Base-by-base conservation (phyloP, 1,140 invertebrate species). In the Drosophila rufa region DNA sequence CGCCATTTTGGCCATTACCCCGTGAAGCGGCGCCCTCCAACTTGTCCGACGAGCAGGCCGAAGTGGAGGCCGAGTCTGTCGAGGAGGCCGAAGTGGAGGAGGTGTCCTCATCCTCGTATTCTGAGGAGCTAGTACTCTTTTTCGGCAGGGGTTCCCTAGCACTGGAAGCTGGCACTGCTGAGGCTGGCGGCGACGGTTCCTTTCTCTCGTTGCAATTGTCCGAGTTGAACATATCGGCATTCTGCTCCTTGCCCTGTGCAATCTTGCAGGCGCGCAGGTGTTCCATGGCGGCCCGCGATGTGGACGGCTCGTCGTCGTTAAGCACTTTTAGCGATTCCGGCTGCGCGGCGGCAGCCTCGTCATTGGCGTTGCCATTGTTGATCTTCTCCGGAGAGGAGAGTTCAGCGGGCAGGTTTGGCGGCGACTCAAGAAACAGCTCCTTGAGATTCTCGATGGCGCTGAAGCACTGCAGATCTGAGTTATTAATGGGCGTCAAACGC, bases 391-490 rank as follows among this genome's bases (percentile, higher is more conserved):
- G n/a, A 4, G 25, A 38, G 2, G 48, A 12, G 19, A 36, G 33
- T 46, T 79, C 64, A 2, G 56, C 25, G 66, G 60, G 70, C 50
- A 79, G 55, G 75, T 79, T 75, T 6, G 60, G 84, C 4, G 94
- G 94, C 40, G 94, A 94, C 69, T 95, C 94, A 48, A 96, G 81
- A 73, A 95, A 95, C 19, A 96, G 84, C 89, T 95, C 94, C 25
- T 93, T 94, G n/a, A 96, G 92, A 6, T 93, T 93, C 36, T 93
- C 93, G 43, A 95, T 94, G 66, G 94, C 94, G 75, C 95, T 95
- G 58, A 96, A 95, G 67, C 95, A 95, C 43, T 95, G 94, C 17
- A 96, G 93, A 91, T 96, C 96, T 8, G 95, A 95, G 75, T 96
- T 95, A 12, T 94, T 95, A 12, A 96, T 93, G 1, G 94, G 94